Percentiles rank a stretch among this genome's conserved stretches.
Evolutionary conservation across 2,888 invertebrate species (phyloP).

Genomic region (Lacanobia wlatinum): DNA sequence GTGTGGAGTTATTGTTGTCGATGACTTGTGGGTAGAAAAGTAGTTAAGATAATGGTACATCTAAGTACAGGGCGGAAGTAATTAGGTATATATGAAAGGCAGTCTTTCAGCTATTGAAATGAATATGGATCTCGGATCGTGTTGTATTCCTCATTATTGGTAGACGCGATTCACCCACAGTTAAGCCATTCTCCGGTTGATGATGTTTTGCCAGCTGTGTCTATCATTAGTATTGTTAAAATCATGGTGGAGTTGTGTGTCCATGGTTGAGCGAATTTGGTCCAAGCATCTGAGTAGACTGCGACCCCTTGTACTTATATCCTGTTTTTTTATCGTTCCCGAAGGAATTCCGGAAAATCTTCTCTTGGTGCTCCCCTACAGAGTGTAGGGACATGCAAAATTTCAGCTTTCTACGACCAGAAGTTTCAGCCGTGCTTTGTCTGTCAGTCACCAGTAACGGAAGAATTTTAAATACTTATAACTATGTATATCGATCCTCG

Average conservation of each 20-base stretch:
- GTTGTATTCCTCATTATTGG: neutral
- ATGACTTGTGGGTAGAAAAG: slow-evolving; percentile 17
- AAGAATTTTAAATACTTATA: too few relatives aligned
- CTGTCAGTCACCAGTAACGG: too few relatives aligned
- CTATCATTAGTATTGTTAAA: neutral
- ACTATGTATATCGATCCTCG: too few relatives aligned
- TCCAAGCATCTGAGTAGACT: neutral
- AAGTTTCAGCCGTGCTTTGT: too few relatives aligned
- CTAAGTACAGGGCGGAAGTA: neutral
- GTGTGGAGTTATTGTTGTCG: slow-evolving; percentile 20
- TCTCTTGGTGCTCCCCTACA: too few relatives aligned
- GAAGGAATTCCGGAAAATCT: too few relatives aligned
- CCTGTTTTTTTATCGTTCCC: too few relatives aligned
- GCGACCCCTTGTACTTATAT: neutral
- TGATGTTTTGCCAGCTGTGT: neutral
- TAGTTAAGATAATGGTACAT: slow-evolving; percentile 9
- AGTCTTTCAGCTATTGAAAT: neutral
- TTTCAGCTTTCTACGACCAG: too few relatives aligned
- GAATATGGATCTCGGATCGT: neutral
- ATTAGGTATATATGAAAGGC: slow-evolving; percentile 1
- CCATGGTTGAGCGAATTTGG: neutral
- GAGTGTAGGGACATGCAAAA: too few relatives aligned
- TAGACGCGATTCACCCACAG: neutral
- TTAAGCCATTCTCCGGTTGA: neutral
- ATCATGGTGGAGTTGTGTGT: neutral